Base-by-base conservation (phyloP, 2,888 invertebrate species). In the Spicauda simplicius region DNA sequence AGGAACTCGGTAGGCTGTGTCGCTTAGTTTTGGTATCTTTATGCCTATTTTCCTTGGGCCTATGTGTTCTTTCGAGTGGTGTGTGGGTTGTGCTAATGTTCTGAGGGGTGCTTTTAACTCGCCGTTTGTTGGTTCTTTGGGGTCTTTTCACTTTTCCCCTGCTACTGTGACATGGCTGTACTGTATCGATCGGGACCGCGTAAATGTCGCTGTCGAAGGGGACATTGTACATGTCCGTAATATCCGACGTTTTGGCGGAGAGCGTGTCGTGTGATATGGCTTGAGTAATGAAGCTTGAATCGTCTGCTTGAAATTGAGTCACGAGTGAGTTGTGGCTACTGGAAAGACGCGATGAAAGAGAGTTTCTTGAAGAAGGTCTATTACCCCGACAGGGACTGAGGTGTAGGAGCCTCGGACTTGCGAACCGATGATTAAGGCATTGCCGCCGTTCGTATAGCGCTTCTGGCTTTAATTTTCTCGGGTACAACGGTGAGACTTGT, bases 151-250 rank as follows among this genome's bases (percentile, higher is more conserved):
- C 88, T 83, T 91, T 90, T 66, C 76, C 85, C 73, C 84, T 87
- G 71, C 84, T 87, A 70, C 76, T 77, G 58, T 87, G 84, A 73
- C 94, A 90, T 53, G 96, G 96, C 71, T 94, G 93, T 18, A 97
- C 95, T 87, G 96, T 96, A 85, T 97, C 97, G 70, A 97, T 95
- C 50, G 97, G 97, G 69, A 97, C 96, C 14, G 97, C 97, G 83
- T 97, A 97, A 74, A 97, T 96, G 84, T 97, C 97, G 77, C 97
- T 97, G 81, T 97, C 97, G 76, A 97, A 96, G 72, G 97, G 97
- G 70, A 97, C 97, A 89, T 97, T 97, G 84, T 97, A 97, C 94
- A 97, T 95, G 84, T 97, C 97, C 48, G 95, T 95, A 70, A 97
- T 97, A 80, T 97, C 96, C 71, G 96, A 95, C n/a, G 96, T 95